Evolutionary conservation across 2,113 vertebrate genomes (phyloP).

Genomic region (Menura novaehollandiae): DNA sequence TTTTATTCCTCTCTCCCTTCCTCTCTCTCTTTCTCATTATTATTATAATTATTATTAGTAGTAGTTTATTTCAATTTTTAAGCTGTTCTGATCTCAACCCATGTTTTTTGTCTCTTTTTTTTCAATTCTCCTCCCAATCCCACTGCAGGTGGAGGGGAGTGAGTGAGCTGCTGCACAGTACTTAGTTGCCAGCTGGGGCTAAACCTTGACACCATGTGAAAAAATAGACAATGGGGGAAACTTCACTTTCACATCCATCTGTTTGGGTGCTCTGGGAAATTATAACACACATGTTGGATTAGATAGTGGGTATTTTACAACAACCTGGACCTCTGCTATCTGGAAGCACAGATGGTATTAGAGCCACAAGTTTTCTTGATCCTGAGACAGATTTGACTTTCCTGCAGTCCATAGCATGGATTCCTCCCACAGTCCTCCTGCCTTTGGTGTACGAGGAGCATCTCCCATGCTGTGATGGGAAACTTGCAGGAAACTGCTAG

Average conservation of each 20-base stretch:
- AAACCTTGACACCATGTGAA: background rate
- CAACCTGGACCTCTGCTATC: background rate
- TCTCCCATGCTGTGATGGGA: background rate
- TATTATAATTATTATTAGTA: background rate
- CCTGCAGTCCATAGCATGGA: background rate
- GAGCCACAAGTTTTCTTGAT: background rate
- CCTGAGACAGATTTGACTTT: background rate
- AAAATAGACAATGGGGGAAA: background rate
- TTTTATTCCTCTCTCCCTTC: background rate
- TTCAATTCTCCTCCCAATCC: background rate
- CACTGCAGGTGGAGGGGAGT: no score
- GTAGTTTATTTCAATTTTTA: background rate
- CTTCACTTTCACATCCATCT: background rate
- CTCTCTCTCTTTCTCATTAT: background rate
- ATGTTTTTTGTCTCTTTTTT: background rate
- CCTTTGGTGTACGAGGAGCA: background rate
- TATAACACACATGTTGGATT: background rate
- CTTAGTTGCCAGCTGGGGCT: background rate
- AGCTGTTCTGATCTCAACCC: background rate
- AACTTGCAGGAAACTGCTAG: background rate
- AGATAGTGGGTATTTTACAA: background rate
- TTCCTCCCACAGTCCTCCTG: background rate
- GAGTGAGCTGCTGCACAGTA: background rate
- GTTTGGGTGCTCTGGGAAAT: background rate
- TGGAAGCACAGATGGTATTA: background rate